Evolutionary conservation across 2,888 invertebrate genomes (phyloP).

Genomic region (Pheosia tremula): DNA sequence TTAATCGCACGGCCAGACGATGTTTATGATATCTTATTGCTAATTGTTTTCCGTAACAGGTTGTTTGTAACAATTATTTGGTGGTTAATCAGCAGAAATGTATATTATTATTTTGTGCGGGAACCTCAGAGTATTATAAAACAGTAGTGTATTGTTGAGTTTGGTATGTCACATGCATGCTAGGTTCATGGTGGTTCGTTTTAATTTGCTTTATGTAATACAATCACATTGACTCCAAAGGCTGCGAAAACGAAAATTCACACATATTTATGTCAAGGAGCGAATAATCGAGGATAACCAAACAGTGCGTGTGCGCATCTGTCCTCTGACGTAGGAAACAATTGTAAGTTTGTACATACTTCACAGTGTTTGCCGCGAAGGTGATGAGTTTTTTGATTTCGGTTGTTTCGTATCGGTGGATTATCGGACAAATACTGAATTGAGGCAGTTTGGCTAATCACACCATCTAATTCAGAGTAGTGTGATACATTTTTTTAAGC

Average conservation of each 20-base stretch:
- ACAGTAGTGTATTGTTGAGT: conserved; percentile 1
- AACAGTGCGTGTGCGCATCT: conserved; percentile 51
- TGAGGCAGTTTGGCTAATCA: no score
- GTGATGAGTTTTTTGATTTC: conserved; percentile 14
- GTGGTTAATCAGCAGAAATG: neutral
- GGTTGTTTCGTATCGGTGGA: neutral
- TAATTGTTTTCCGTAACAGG: neutral
- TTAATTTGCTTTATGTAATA: neutral
- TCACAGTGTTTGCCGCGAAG: conserved; percentile 36
- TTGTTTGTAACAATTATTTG: neutral
- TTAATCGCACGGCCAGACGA: conserved; percentile 18
- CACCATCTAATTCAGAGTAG: no score
- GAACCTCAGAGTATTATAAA: neutral
- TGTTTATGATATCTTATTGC: conserved; percentile 12
- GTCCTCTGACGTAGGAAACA: conserved; percentile 43
- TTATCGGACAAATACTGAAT: no score
- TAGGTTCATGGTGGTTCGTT: neutral
- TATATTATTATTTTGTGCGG: neutral
- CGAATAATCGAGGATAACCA: conserved; percentile 61
- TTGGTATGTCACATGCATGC: neutral
- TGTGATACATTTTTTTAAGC: no score
- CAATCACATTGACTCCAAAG: conserved; percentile 9
- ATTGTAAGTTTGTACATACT: conserved; percentile 31
- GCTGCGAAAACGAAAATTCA: conserved; percentile 32
- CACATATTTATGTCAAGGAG: conserved; percentile 61